These are phyloP conservation scores for Numida meleagris DNA, from an alignment of 2,113 vertebrate species.

Conservation along the genomic window DNA sequence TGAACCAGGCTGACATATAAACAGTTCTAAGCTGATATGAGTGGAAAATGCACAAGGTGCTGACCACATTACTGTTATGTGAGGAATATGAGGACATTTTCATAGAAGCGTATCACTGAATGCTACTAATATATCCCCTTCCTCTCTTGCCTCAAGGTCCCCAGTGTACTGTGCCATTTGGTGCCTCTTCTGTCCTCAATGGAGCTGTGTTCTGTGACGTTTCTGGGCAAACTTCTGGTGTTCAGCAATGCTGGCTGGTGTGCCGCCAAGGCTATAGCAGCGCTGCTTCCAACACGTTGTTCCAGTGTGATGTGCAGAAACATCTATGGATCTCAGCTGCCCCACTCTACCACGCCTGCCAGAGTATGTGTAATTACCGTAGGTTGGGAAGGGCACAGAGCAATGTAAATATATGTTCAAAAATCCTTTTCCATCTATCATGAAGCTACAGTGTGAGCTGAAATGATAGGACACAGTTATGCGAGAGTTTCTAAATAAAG, in stretches of 20 bases:
- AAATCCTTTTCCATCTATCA: not conserved
- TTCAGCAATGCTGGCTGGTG: slow-evolving; percentile 77
- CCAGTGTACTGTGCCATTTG: slow-evolving; percentile 73
- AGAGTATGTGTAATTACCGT: slow-evolving; percentile 75
- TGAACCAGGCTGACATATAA: not conserved
- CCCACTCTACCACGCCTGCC: slow-evolving; percentile 80
- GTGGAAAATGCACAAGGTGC: not conserved
- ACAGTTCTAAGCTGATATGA: not conserved
- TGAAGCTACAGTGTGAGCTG: not conserved
- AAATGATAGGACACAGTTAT: not conserved
- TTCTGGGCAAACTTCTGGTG: not conserved
- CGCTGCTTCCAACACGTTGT: slow-evolving; percentile 37
- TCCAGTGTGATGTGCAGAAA: slow-evolving; percentile 72
- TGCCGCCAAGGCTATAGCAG: slow-evolving; percentile 83
- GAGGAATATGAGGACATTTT: not conserved
- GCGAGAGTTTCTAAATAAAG: not conserved
- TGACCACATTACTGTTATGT: not conserved
- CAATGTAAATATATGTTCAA: not conserved
- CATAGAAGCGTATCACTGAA: not conserved
- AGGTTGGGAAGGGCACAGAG: not conserved
- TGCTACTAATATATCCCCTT: not conserved
- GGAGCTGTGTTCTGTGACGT: slow-evolving; percentile 79
- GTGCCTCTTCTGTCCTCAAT: slow-evolving; percentile 52
- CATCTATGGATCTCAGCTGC: slow-evolving; percentile 69
- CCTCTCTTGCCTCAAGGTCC: slow-evolving; percentile 73